These are phyloP conservation scores for Hirtodrosophila trivittata DNA, from an alignment of 2,888 invertebrate species.

Conservation along the genomic window DNA sequence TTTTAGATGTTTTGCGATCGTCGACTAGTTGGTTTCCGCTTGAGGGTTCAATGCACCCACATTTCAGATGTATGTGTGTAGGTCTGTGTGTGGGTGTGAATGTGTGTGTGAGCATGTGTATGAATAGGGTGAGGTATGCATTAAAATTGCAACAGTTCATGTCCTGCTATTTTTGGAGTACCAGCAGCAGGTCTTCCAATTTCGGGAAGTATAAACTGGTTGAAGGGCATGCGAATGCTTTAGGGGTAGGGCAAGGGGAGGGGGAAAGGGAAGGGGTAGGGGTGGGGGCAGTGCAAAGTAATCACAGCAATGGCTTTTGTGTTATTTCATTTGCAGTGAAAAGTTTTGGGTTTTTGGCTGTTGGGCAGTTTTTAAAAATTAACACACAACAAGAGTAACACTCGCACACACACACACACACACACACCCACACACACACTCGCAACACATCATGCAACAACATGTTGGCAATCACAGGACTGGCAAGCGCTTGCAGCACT, in stretches of 20 bases:
- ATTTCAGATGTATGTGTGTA: too few relatives aligned
- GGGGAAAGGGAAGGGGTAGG: background rate
- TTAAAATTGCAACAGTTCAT: conserved; percentile 71
- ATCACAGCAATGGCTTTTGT: conserved; percentile 73
- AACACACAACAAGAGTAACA: conserved; percentile 59
- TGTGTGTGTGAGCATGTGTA: too few relatives aligned
- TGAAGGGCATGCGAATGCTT: too few relatives aligned
- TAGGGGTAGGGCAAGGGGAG: too few relatives aligned
- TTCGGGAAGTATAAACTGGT: background rate
- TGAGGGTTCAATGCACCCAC: conserved; percentile 19
- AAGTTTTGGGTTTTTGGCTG: conserved; percentile 65
- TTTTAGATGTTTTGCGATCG: too few relatives aligned
- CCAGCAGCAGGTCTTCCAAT: conserved; percentile 4
- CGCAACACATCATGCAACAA: conserved; percentile 40
- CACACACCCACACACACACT: conserved; percentile 32
- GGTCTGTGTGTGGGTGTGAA: too few relatives aligned
- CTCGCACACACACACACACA: conserved; percentile 16
- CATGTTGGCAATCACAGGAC: conserved; percentile 65
- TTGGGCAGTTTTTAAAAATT: conserved; percentile 76
- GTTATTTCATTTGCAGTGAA: conserved; percentile 68
- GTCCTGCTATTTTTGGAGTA: conserved; percentile 52
- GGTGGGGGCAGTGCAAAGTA: conserved; percentile 51
- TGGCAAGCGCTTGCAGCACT: conserved; percentile 60
- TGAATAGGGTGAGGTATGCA: conserved; percentile 42
- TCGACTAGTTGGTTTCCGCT: background rate